Conservation (phyloP, 2,113 vertebrate species). For the Bambusicola thoracicus region DNA sequence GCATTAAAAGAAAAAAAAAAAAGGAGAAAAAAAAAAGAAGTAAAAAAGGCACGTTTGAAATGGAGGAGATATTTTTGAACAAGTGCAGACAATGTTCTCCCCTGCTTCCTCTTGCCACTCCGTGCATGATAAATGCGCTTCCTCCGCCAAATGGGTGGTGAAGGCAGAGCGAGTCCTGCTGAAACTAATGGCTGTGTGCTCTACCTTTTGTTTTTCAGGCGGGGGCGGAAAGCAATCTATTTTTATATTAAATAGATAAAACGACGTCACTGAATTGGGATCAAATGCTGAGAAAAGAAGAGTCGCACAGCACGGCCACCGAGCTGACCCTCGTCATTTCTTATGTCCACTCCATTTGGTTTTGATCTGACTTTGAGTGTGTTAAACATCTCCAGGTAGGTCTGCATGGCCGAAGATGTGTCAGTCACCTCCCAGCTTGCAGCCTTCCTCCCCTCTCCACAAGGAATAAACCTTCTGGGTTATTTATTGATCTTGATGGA, state of each 20-base stretch:
- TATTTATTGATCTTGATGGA: not conserved
- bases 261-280: not conserved
- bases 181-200: not conserved
- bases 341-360: not conserved
- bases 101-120: not conserved
- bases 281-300: not conserved
- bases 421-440: not conserved
- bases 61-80: not conserved
- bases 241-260: not conserved
- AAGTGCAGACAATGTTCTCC: not conserved
- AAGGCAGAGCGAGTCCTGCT: not conserved
- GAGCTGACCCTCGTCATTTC: not conserved
- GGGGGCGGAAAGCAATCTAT: not conserved
- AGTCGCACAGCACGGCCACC: not conserved
- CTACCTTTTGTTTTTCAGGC: slow-evolving; percentile 25
- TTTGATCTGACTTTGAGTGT: not conserved
- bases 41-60: not conserved
- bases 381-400: not conserved
- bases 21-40: not conserved
- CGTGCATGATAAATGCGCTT: not conserved
- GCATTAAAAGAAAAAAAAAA: not conserved
- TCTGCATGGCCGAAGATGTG: not conserved
- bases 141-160: not conserved
- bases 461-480: not conserved
- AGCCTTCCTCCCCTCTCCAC: not conserved